Percentiles rank a stretch among this genome's conserved stretches.
Conservation (phyloP, 2,888 invertebrate species). For the Chalcis sispes region DNA sequence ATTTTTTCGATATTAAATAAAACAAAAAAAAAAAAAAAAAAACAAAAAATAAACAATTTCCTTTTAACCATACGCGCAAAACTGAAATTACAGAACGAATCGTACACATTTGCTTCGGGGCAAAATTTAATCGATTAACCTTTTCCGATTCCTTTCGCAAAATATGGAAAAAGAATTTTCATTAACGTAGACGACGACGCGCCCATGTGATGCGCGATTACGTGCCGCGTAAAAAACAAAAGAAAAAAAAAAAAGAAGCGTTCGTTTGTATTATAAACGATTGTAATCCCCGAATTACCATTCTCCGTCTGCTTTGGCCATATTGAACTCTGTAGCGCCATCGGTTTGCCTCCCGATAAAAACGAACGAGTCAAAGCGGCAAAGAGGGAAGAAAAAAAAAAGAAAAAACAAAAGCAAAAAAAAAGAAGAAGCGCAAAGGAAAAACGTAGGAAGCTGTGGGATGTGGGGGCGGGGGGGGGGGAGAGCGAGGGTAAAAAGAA, state of each 20-base stretch:
- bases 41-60: too few relatives aligned
- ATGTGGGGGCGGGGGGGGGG: not conserved
- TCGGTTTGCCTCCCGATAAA: slow-evolving; percentile 35
- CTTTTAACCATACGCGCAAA: too few relatives aligned
- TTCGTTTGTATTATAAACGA: slow-evolving; percentile 41
- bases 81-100: too few relatives aligned
- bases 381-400: slow-evolving; percentile 20
- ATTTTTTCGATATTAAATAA: too few relatives aligned
- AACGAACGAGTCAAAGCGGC: not conserved
- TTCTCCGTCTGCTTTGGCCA: not conserved
- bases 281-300: slow-evolving; percentile 35
- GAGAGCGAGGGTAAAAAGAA: slow-evolving; percentile 1
- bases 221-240: not conserved
- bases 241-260: not conserved
- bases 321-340: slow-evolving; percentile 23
- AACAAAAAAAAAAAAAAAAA: too few relatives aligned
- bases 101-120: too few relatives aligned
- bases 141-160: too few relatives aligned
- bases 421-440: not conserved
- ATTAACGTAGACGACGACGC: slow-evolving; percentile 3
- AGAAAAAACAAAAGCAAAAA: not conserved
- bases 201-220: not conserved
- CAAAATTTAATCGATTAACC: too few relatives aligned
- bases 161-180: slow-evolving; percentile 19
- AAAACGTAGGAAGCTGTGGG: not conserved